Percentiles rank a stretch among this genome's conserved stretches.
Evolutionary conservation across 2,797 vertebrate genomes (phyloP).

Genomic region (Pelobates cultripes): DNA sequence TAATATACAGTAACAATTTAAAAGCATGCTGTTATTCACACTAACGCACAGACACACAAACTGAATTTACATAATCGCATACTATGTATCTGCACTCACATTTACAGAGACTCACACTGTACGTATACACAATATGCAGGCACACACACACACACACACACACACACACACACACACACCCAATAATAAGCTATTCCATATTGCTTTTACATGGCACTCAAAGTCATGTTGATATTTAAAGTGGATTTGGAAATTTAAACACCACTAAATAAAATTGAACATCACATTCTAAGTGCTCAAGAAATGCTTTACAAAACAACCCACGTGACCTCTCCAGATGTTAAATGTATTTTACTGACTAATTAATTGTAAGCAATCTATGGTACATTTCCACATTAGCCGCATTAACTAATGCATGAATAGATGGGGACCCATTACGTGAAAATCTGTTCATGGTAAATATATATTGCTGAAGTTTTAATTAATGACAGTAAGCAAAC

Average conservation of each 20-base stretch:
- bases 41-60: too few species aligned
- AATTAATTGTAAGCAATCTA: slow-evolving; percentile 15
- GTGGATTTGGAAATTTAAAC: neutral
- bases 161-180: neutral
- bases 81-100: too few species aligned
- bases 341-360: slow-evolving; percentile 11
- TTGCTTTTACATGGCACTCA: neutral
- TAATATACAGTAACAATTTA: too few species aligned
- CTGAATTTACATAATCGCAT: too few species aligned
- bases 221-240: neutral
- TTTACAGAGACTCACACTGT: too few species aligned
- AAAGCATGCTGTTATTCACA: too few species aligned
- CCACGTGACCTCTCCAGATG: slow-evolving; percentile 35
- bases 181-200: neutral
- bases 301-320: neutral
- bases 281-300: neutral
- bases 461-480: neutral
- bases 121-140: too few species aligned
- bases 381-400: neutral
- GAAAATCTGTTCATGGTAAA: neutral
- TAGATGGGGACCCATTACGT: neutral
- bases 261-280: neutral
- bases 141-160: neutral
- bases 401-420: neutral
- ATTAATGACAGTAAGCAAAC: neutral